Base-by-base conservation (phyloP, 2,888 invertebrate genomes). In the Leuctra nigra region DNA sequence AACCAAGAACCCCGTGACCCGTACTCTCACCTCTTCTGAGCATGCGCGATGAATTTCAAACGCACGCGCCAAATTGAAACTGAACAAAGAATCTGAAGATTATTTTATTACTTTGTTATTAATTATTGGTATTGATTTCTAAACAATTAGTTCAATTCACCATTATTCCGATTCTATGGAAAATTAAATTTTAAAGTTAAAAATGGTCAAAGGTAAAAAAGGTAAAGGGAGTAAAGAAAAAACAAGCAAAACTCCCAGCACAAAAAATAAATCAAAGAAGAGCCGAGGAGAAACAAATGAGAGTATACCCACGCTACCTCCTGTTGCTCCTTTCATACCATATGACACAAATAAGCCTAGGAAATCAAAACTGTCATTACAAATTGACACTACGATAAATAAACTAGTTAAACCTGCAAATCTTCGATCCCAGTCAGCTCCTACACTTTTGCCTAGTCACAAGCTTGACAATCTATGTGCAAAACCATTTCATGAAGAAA, bases 201-300 rank as follows among this genome's bases (percentile, higher is more conserved):
- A n/a, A n/a, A n/a, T n/a, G n/a, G n/a, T n/a, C 11, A 50, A 50
- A 35, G 50, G 50, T 18, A 50, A 50, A 50, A 20, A 13, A 4
- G 33, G 4, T 29, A 50, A 20, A 1, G 35, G 35, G 22, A 11
- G 41, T 2, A 50, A 50, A 33, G 50, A 35, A 29, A 50, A 33
- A 22, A 20, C 11, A 14, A 6, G 18, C 16, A 29, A 48, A 29
- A n/a, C n/a, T n/a, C n/a, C n/a, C n/a, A 48, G 25, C 29, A 41
- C 29, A n/a, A n/a, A n/a, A n/a, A n/a, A n/a, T n/a, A n/a, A 36
- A 47, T 29, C 13, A 16, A 47, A 47, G 25, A 47, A 24, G 14
- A 47, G 47, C 4, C 6, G 16, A 24, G 16, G 25, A 47, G 13
- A 14, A 23, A 13, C 4, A 4, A 25, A 47, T n/a, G n/a, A n/a